phyloP scores from a whole-genome alignment of 1,140 invertebrate genomes.

The Bombus polaris region DNA sequence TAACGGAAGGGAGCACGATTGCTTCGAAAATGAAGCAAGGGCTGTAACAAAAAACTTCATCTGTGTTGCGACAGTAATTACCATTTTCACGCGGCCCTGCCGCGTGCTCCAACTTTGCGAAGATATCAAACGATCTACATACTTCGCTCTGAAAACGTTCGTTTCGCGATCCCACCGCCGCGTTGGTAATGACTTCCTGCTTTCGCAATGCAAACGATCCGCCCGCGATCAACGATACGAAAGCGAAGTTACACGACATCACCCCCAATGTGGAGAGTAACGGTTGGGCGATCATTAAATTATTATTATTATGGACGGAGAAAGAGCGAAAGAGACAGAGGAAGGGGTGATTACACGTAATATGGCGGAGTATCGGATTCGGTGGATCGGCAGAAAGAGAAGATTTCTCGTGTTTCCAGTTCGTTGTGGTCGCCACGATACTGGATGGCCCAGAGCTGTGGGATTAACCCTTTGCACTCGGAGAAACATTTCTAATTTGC shows the following conservation, averaged over 20 bases:
- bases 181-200: slow-evolving; percentile 42
- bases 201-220: slow-evolving; percentile 30
- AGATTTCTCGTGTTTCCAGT: slow-evolving; percentile 39
- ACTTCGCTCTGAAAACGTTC: slow-evolving; percentile 29
- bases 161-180: slow-evolving; percentile 8
- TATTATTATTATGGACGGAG: slow-evolving; percentile 14
- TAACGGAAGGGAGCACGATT: background rate
- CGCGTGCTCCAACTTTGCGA: background rate
- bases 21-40: background rate
- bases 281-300: slow-evolving; percentile 29
- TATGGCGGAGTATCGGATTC: slow-evolving; percentile 10
- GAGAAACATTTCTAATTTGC: too few relatives aligned
- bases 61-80: slow-evolving; percentile 18
- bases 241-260: background rate
- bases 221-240: slow-evolving; percentile 31
- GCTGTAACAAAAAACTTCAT: background rate
- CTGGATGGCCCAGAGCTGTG: background rate
- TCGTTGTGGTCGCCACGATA: slow-evolving; percentile 21
- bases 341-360: background rate
- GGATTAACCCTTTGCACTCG: too few relatives aligned
- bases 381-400: slow-evolving; percentile 30
- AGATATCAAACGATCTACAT: slow-evolving; percentile 40
- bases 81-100: slow-evolving; percentile 17
- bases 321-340: background rate
- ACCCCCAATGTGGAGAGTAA: background rate